These are phyloP conservation scores for Bettongia penicillata DNA, from an alignment of 2,113 vertebrate genomes.

Conservation along the genomic window DNA sequence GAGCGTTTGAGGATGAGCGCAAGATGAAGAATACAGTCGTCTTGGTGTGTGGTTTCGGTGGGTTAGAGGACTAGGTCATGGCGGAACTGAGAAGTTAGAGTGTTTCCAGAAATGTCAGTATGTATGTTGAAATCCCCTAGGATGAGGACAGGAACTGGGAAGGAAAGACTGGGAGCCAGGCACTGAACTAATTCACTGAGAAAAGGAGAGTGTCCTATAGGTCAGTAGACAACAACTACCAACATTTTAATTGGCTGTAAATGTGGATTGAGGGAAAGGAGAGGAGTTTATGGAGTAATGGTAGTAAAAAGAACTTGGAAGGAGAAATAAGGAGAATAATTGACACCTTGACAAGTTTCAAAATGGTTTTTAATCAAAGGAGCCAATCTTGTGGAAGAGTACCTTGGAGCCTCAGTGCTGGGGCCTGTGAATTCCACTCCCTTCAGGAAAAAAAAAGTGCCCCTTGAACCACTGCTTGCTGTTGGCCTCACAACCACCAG, in stretches of 20 bases:
- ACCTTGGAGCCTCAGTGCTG: not conserved
- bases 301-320: too few species aligned
- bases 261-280: not conserved
- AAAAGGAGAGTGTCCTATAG: not conserved
- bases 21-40: not conserved
- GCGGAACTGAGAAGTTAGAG: not conserved
- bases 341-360: not conserved
- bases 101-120: not conserved
- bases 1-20: not conserved
- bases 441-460: not conserved
- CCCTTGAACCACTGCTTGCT: not conserved
- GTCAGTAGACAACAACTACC: not conserved
- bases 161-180: not conserved
- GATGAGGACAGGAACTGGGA: not conserved
- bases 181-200: not conserved
- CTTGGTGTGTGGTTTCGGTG: not conserved
- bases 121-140: not conserved
- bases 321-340: not conserved
- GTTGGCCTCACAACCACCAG: not conserved
- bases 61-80: not conserved
- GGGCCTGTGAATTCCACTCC: not conserved
- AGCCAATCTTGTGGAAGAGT: not conserved
- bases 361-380: not conserved
- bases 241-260: not conserved
- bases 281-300: not conserved